Base-by-base conservation (phyloP, 1,140 invertebrate species). In the Eueides isabella region DNA sequence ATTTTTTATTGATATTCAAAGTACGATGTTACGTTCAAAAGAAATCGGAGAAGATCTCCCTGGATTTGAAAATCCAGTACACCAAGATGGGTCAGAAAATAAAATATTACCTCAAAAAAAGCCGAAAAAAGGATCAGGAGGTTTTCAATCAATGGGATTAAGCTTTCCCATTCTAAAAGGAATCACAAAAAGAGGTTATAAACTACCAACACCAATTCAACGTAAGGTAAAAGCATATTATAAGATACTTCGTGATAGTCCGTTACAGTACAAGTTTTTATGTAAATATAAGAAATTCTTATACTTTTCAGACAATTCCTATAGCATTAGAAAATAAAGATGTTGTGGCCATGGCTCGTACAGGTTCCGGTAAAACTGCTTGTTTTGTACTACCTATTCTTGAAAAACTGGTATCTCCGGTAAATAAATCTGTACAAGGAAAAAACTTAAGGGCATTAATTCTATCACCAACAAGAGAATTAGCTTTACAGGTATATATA, bases 311-410 rank as follows among this genome's bases (percentile, higher is more conserved):
- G 97, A 98, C 98, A 33, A 99, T 99, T 85, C 99, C 99, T 5
- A 81, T 99, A 61, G 97, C 99, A 61, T 90, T 99, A 63, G 97
- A 98, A 90, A 98, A 98, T 3, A 96, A 97, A 91, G 99, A 99
- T 96, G 96, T 99, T 19, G 98, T 99, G 63, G 99, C 98, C 33
- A 99, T 99, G 99, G 99, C 99, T 19, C 95, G 99, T 74, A 99
- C 99, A 23, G 99, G 99, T 41, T 99, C 98, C 90, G 99, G 99
- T 33, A 99, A 99, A 94, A 99, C 99, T 0, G 99, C 99, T n/a
- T 99, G 98, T 81, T 99, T 99, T 90, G 95, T 99, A 11, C 96
- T 99, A 65, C 99, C 99, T 0, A 94, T 99, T 84, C 96, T 99
- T 88, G 98, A 99, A 87, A 97, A 97, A 92, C 92, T 99, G 4